Conservation (phyloP, 2,797 vertebrate species). For the Malacoctenus gilli region DNA sequence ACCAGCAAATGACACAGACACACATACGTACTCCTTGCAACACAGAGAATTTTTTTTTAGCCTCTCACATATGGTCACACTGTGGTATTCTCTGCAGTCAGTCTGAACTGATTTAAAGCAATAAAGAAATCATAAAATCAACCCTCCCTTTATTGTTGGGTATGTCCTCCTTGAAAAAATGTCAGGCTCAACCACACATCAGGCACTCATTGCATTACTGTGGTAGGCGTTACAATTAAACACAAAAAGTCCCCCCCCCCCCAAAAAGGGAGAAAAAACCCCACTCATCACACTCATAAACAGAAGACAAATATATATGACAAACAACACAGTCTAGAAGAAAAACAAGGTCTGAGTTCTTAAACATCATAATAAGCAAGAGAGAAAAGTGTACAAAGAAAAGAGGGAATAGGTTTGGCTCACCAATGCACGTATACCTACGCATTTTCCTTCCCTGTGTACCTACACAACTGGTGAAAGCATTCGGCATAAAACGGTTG, state of each 20-base stretch:
- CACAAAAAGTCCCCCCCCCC: too few relatives aligned
- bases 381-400: conserved; percentile 84
- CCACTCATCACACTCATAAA: conserved; percentile 69
- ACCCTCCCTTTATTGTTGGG: conserved; percentile 42
- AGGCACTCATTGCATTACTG: conserved; percentile 33
- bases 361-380: conserved; percentile 87
- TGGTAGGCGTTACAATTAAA: too few relatives aligned
- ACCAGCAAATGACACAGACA: conserved; percentile 30
- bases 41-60: too few relatives aligned
- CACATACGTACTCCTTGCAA: too few relatives aligned
- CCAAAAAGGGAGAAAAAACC: conserved; percentile 26
- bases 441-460: conserved; percentile 90
- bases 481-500: conserved; percentile 97
- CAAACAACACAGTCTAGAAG: conserved; percentile 78
- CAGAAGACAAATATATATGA: conserved; percentile 73
- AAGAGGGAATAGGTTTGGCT: conserved; percentile 98
- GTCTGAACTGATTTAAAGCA: conserved; percentile 42
- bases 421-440: conserved; percentile 99
- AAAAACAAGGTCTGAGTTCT: conserved; percentile 48
- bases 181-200: conserved; percentile 49
- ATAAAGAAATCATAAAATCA: conserved; percentile 44
- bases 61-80: conserved; percentile 64
- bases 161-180: conserved; percentile 39
- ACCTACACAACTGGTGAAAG: conserved; percentile 98
- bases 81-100: conserved; percentile 50